Evolutionary conservation across 2,113 vertebrate species (phyloP).

Genomic region (Scytalopus superciliaris): DNA sequence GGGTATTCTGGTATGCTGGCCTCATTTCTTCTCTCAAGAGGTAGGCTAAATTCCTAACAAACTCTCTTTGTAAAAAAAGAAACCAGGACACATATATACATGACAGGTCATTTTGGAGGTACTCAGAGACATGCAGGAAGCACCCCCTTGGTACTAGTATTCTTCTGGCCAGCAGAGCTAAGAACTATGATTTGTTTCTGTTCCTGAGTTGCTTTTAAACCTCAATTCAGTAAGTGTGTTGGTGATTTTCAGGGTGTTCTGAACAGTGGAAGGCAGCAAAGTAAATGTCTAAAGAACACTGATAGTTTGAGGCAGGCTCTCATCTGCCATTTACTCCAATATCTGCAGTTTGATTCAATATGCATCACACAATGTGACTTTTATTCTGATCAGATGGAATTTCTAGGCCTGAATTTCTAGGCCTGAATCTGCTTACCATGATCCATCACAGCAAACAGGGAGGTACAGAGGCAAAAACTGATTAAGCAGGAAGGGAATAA

Average conservation of each 20-base stretch:
- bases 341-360: background rate
- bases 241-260: conserved; percentile 18
- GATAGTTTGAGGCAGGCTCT: background rate
- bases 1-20: background rate
- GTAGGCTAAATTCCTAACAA: background rate
- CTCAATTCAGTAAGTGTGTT: background rate
- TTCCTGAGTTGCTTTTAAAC: conserved; percentile 11
- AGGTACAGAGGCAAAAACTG: background rate
- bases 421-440: background rate
- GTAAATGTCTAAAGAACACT: background rate
- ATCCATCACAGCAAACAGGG: background rate
- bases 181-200: background rate
- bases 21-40: background rate
- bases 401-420: background rate
- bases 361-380: background rate
- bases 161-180: background rate
- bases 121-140: background rate
- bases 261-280: conserved; percentile 10
- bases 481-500: background rate
- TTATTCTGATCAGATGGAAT: background rate
- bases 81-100: background rate
- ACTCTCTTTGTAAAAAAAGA: background rate
- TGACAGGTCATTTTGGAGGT: background rate
- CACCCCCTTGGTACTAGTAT: background rate
- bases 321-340: background rate